Base-by-base conservation (phyloP, 2,797 vertebrate genomes). In the Alfaro cultratus region DNA sequence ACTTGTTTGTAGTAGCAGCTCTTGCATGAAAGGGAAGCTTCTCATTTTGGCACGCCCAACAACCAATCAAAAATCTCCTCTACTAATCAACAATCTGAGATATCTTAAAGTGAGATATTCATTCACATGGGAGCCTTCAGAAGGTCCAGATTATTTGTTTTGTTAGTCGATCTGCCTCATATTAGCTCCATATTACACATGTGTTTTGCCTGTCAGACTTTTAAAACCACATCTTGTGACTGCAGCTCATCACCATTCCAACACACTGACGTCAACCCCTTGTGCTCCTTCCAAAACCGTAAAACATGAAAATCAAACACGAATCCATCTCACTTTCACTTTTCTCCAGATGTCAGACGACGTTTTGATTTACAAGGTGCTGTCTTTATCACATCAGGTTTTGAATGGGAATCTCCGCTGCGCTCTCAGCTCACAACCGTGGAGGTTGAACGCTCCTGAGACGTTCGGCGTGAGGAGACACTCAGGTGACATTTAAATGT, bases 271-370 rank as follows among this genome's bases (percentile, higher is more conserved):
- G 81, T 87, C 85, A 72, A 75, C 57, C 78, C 64, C 47, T 80
- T 34, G 73, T 2, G 15, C 67, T 78, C 82, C 78, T 80, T 86
- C 84, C 80, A 87, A 47, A 77, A 88, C 49, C 85, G 84, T 88
- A 86, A 86, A 93, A 90, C 83, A 87, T 77, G 72, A 88, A 88
- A 91, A 89, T 91, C 88, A 93, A 92, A 91, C 89, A 82, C 84
- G 80, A 12, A 67, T 82, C 62, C 72, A 73, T 90, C 87, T 89
- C 78, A 79, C 83, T 79, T 78, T 89, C 80, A 82, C 72, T 86
- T 87, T 74, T 77, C 82, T 86, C 89, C 89, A 90, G 86, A 87
- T 84, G 91, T 83, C 71, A 77, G 71, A n/a, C 13, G 36, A 23
- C 70, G 71, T 70, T 76, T 76, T 71, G 64, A 79, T 71, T 79